Percentiles rank a stretch among this genome's conserved stretches.
phyloP scores from a whole-genome alignment of 1,140 invertebrate genomes.

The Bombyx mori region DNA sequence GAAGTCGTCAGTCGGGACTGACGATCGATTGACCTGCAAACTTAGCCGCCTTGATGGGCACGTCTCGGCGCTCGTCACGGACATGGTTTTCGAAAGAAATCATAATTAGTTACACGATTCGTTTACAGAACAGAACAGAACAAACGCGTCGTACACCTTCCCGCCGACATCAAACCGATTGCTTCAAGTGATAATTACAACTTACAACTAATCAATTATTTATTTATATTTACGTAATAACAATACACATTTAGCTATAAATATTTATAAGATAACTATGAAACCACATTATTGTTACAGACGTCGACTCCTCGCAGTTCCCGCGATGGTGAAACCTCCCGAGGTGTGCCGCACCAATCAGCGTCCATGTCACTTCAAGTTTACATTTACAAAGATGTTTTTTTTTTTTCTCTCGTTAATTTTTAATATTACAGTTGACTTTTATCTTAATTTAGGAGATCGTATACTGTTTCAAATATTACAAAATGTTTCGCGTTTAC shows the following conservation, averaged over 20 bases:
- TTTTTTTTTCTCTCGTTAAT: constrained; percentile 9
- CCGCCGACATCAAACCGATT: constrained; percentile 45
- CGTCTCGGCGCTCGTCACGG: neutral
- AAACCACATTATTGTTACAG: constrained; percentile 65
- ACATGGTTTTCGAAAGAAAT: neutral
- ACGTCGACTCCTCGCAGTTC: constrained; percentile 43
- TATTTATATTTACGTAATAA: constrained; percentile 70
- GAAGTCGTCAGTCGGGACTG: constrained; percentile 4
- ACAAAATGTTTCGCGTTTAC: constrained; percentile 54
- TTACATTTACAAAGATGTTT: constrained; percentile 47
- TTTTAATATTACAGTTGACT: constrained; percentile 68
- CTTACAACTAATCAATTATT: constrained; percentile 69
- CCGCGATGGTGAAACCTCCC: constrained; percentile 33
- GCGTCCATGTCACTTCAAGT: constrained; percentile 58
- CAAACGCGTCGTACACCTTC: constrained; percentile 23
- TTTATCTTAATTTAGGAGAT: constrained; percentile 71
- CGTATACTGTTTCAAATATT: constrained; percentile 72
- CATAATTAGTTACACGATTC: constrained; percentile 32
- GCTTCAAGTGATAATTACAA: constrained; percentile 61
- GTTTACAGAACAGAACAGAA: constrained; percentile 36
- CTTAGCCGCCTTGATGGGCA: neutral
- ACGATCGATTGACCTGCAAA: constrained; percentile 5
- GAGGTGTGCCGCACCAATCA: constrained; percentile 46
- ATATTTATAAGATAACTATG: constrained; percentile 70
- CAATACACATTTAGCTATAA: constrained; percentile 71